A percentile compares a stretch with the other conserved stretches of the same genome.
Evolutionary conservation across 2,888 invertebrate species (phyloP).

Genomic region (Subacronicta megacephala): DNA sequence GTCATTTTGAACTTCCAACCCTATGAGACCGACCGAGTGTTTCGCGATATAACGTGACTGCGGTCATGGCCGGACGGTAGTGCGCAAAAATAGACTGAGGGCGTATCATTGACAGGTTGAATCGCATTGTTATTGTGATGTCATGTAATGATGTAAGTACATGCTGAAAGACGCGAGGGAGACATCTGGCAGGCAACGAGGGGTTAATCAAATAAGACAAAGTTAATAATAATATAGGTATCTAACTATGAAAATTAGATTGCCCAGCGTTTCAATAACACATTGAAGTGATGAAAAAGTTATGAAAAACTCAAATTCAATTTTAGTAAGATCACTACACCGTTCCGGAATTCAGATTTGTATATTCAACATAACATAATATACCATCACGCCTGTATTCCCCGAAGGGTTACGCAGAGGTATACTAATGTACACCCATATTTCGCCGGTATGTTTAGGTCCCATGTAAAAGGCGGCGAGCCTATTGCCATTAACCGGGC

Average conservation of each 20-base stretch:
- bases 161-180: slow-evolving; percentile 22
- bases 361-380: not conserved
- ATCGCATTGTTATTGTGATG: slow-evolving; percentile 44
- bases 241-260: too few species aligned
- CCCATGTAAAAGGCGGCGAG: too few species aligned
- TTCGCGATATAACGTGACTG: slow-evolving; percentile 45
- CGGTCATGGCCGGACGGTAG: slow-evolving; percentile 51
- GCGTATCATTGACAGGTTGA: slow-evolving; percentile 51
- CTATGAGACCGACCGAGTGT: slow-evolving; percentile 28
- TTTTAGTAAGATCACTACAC: too few species aligned
- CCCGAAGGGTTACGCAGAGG: too few species aligned
- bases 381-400: too few species aligned
- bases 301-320: not conserved
- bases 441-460: too few species aligned
- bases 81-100: slow-evolving; percentile 53
- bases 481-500: too few species aligned
- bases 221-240: too few species aligned
- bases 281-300: too few species aligned
- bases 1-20: slow-evolving; percentile 38
- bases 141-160: slow-evolving; percentile 18
- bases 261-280: too few species aligned
- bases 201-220: not conserved
- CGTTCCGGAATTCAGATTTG: too few species aligned
- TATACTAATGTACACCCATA: too few species aligned
- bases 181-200: slow-evolving; percentile 24